Base-by-base conservation (phyloP, 1,140 invertebrate genomes). In the Drosophila kanapiae region DNA sequence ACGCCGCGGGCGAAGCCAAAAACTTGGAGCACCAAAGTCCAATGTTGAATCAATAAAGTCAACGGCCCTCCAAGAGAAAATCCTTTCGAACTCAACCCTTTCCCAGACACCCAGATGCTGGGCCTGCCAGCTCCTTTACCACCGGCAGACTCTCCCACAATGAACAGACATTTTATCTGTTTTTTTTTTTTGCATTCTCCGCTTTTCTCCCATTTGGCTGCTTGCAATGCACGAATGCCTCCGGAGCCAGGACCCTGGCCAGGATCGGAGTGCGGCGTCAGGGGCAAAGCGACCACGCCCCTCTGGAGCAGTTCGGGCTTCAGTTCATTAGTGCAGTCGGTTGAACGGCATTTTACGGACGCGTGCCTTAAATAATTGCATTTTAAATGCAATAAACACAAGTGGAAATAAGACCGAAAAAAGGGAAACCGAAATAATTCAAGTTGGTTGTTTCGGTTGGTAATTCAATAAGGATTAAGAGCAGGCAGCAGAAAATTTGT, bases 321-420 rank as follows among this genome's bases (percentile, higher is more conserved):
- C 80, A 84, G 83, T 87, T 88, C 81, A 88, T 88, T 88, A 90
- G 85, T 88, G 84, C 84, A 88, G 78, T 78, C 78, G 80, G 84
- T 90, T 84, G 80, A 75, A 78, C 85, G 84, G 84, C 80, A 88
- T 90, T 88, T 88, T 84, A 84, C 85, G 85, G 84, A 80, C 85
- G 78, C 84, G 81, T 90, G 84, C 72, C 78, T 90, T 88, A 88
- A 88, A 88, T 88, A 88, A 88, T 90, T 88, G 84, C 84, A 88
- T 88, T 88, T 88, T 71, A 88, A 90, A 88, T 88, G 84, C 85
- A 90, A 90, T 78, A 78, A 71, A 78, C 67, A 63, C 56, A 67
- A 42, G 42, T 48, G 53, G 51, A 45, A 69, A 56, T 49, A 76
- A 40, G 54, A 35, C 61, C 29, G 54, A n/a, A 37, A 61, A 75